Evolutionary conservation across 2,113 vertebrate genomes (phyloP).

Genomic region (Tragelaphus strepsiceros): DNA sequence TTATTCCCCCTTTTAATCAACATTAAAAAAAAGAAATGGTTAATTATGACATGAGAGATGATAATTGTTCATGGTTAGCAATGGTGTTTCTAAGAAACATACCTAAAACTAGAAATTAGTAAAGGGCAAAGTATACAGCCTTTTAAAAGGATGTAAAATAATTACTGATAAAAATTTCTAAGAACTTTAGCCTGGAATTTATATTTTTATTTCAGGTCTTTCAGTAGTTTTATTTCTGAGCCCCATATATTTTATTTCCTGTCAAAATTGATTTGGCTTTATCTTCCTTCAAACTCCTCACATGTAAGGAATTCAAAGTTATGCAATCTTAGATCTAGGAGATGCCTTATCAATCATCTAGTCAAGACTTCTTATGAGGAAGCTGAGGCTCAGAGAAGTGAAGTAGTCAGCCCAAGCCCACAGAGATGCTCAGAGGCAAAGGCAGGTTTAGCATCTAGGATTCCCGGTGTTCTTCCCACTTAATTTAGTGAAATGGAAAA

Average conservation of each 20-base stretch:
- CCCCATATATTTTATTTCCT: not conserved
- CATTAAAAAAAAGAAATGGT: not conserved
- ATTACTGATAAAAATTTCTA: not conserved
- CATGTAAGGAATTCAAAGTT: not conserved
- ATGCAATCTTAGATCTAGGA: not conserved
- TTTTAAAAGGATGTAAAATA: constrained; percentile 29
- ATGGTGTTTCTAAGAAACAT: not conserved
- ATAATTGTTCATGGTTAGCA: not conserved
- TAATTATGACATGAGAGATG: not conserved
- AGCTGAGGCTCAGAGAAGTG: not conserved
- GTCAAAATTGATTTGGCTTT: not conserved
- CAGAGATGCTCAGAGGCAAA: not conserved
- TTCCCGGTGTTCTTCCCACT: not conserved
- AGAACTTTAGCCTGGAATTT: constrained; percentile 11
- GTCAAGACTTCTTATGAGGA: not conserved
- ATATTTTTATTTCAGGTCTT: constrained; percentile 4
- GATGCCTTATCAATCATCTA: not conserved
- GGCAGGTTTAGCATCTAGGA: not conserved
- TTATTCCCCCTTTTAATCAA: not conserved
- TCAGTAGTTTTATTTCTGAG: not conserved
- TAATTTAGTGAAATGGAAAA: not conserved
- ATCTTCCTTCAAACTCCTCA: not conserved
- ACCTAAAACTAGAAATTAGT: not conserved
- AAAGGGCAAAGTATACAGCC: not conserved
- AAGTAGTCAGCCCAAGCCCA: not conserved